Conservation (phyloP, 2,888 invertebrate genomes). For the Stegophylla sp. region DNA sequence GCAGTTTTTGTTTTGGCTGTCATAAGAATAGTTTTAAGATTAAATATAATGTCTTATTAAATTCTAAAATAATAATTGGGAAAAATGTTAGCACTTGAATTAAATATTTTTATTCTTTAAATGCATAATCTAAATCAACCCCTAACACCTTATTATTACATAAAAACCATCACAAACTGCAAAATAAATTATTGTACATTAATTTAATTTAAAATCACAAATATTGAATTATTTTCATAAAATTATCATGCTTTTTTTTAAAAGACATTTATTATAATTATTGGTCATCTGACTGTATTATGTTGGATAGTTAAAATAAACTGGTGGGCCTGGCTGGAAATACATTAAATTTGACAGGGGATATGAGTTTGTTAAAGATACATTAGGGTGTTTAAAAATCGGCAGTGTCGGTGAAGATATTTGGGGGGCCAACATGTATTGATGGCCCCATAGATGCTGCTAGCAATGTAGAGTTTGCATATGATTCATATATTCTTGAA, state of each 20-base stretch:
- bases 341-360: constrained; percentile 18
- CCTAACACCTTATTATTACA: constrained; percentile 3
- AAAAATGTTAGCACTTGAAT: neutral
- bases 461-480: constrained; percentile 76
- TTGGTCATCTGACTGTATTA: constrained; percentile 8
- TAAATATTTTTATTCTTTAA: neutral
- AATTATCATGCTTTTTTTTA: neutral
- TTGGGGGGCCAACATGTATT: constrained; percentile 63
- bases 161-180: constrained; percentile 24
- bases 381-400: constrained; percentile 28
- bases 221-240: neutral
- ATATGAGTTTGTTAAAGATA: neutral
- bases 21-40: neutral
- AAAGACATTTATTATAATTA: constrained; percentile 6
- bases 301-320: constrained; percentile 16
- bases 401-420: constrained; percentile 55
- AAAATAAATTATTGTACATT: constrained; percentile 15
- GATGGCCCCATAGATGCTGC: constrained; percentile 72
- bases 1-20: constrained; percentile 4
- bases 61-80: neutral
- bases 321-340: constrained; percentile 18
- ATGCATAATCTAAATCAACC: neutral
- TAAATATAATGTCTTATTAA: neutral
- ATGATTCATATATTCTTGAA: constrained; percentile 80
- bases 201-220: neutral